Evolutionary conservation across 2,113 vertebrate species (phyloP).

Genomic region (Xiphophorus couchianus): DNA sequence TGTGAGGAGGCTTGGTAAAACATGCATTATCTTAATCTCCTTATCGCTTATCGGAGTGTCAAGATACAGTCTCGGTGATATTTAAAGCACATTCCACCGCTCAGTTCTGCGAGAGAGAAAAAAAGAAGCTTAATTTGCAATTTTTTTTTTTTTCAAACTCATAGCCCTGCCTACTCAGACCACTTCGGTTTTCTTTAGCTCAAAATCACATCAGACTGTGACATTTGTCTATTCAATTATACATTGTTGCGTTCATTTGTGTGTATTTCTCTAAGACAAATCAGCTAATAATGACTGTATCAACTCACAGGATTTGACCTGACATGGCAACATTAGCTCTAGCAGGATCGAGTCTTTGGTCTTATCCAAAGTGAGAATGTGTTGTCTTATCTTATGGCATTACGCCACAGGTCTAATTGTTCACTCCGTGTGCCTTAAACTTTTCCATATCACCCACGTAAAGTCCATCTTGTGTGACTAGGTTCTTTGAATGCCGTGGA

Average conservation of each 20-base stretch:
- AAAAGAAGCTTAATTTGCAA: not conserved
- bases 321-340: not conserved
- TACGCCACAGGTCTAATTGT: not conserved
- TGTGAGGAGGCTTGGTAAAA: not conserved
- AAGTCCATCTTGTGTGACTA: not conserved
- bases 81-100: not conserved
- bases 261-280: not conserved
- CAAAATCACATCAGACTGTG: not conserved
- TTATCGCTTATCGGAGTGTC: not conserved
- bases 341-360: not conserved
- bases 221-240: not conserved
- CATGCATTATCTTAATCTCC: slow-evolving; percentile 36
- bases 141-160: not conserved
- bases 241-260: not conserved
- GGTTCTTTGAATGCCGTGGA: not conserved
- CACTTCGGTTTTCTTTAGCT: not conserved
- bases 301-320: not conserved
- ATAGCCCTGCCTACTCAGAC: not conserved
- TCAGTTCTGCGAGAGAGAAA: not conserved
- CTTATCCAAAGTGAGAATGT: not conserved
- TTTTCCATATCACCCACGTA: not conserved
- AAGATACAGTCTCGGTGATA: not conserved
- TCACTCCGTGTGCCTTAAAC: not conserved
- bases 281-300: not conserved
- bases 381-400: slow-evolving; percentile 16